A percentile compares a stretch with the other conserved stretches of the same genome.
phyloP scores from a whole-genome alignment of 2,888 invertebrate species.

The Pseudococcus longispinus region DNA sequence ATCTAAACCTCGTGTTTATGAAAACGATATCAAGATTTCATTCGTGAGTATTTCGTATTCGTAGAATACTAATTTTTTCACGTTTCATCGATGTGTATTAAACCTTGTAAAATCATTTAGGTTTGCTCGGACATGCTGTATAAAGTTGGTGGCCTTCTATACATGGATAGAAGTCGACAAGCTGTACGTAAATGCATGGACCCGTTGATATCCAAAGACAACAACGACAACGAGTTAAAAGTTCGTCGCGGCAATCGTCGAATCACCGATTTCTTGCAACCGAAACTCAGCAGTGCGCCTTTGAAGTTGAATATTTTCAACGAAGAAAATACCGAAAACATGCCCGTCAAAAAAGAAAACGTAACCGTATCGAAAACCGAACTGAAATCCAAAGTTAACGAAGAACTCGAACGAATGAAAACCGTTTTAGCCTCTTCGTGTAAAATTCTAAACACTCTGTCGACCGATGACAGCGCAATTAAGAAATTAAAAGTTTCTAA shows the following conservation, averaged over 20 bases:
- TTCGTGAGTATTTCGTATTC: slow-evolving; percentile 29
- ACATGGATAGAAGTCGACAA: slow-evolving; percentile 51
- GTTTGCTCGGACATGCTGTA: slow-evolving; percentile 52
- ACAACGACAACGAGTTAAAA: neutral
- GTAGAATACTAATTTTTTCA: neutral
- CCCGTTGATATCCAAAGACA: slow-evolving; percentile 19
- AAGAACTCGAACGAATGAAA: slow-evolving; percentile 51
- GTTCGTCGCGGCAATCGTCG: neutral
- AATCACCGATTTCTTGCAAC: slow-evolving; percentile 42
- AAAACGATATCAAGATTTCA: slow-evolving; percentile 48
- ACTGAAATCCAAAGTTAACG: neutral
- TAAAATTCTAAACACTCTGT: slow-evolving; percentile 44
- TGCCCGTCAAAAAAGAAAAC: neutral
- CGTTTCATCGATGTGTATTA: neutral
- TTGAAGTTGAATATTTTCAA: slow-evolving; percentile 23
- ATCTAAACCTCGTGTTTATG: slow-evolving; percentile 15
- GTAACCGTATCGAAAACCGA: neutral
- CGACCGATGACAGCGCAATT: slow-evolving; percentile 33
- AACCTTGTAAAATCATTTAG: neutral
- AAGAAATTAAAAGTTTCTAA: neutral
- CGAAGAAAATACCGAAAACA: slow-evolving; percentile 28
- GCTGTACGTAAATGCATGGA: slow-evolving; percentile 52
- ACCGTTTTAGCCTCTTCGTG: neutral
- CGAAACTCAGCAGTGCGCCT: neutral
- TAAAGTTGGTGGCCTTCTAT: slow-evolving; percentile 50